phyloP scores from a whole-genome alignment of 92 coral and sea anemone species.

The Epizoanthus fatuus region DNA sequence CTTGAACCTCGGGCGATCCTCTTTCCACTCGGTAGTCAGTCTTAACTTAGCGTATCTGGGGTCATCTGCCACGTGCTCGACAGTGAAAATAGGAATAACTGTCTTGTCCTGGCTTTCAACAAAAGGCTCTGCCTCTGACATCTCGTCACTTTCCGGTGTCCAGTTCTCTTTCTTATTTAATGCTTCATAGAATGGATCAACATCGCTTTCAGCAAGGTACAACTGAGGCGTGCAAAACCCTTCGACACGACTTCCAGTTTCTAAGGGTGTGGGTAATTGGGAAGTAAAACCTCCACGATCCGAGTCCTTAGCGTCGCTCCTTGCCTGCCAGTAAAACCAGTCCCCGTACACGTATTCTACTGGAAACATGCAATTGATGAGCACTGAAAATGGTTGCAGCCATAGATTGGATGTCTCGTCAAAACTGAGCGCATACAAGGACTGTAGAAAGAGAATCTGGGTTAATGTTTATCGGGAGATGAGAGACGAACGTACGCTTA shows the following conservation, averaged over 20 bases:
- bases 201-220: conserved; percentile 49
- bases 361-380: conserved; percentile 81
- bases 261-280: conserved; percentile 26
- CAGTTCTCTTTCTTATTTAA: conserved; percentile 49
- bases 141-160: conserved; percentile 71
- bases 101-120: conserved; percentile 42
- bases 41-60: conserved; percentile 73
- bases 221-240: conserved; percentile 81
- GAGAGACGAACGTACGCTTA: too few relatives aligned
- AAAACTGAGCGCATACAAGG: conserved; percentile 17
- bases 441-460: neutral
- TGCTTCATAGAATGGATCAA: conserved; percentile 11
- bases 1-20: conserved; percentile 60
- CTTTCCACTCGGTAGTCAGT: conserved; percentile 80
- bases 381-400: conserved; percentile 72
- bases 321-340: conserved; percentile 72
- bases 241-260: conserved; percentile 75
- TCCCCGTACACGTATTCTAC: conserved; percentile 79
- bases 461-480: neutral
- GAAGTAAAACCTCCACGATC: conserved; percentile 45
- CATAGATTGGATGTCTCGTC: conserved; percentile 69
- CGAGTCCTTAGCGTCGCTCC: conserved; percentile 27
- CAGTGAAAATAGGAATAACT: conserved; percentile 67
- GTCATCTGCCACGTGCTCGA: conserved; percentile 72
- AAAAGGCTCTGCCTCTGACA: conserved; percentile 50